Conservation (phyloP, 1,140 invertebrate species). For the Lamellibrachia luymesi region DNA sequence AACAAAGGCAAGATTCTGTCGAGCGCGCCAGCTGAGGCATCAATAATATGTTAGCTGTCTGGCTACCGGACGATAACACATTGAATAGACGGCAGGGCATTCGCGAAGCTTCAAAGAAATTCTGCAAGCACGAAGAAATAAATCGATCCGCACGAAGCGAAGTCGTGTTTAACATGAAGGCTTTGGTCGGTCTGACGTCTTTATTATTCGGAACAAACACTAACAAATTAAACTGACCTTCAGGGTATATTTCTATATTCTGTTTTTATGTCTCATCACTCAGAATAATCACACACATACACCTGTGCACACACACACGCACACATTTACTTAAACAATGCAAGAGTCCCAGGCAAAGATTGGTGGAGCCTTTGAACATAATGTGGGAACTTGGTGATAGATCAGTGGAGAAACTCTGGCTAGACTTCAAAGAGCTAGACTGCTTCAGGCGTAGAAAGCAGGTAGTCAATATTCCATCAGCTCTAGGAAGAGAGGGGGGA, state of each 20-base stretch:
- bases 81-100: not conserved
- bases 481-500: too few relatives aligned
- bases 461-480: too few relatives aligned
- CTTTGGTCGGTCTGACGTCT: not conserved
- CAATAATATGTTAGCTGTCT: conserved; percentile 1
- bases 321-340: not conserved
- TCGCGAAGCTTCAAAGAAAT: not conserved
- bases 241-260: not conserved
- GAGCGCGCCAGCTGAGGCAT: not conserved
- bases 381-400: too few relatives aligned
- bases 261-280: not conserved
- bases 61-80: not conserved
- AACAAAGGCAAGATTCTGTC: not conserved
- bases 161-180: not conserved
- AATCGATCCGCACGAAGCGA: not conserved
- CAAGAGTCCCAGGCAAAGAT: too few relatives aligned
- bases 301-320: not conserved
- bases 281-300: not conserved
- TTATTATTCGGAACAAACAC: not conserved
- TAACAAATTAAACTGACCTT: not conserved
- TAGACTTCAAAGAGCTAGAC: too few relatives aligned
- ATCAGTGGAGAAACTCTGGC: too few relatives aligned
- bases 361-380: too few relatives aligned
- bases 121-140: not conserved
- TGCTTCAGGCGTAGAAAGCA: too few relatives aligned